Evolutionary conservation across 1,140 invertebrate species (phyloP), one percentile per base, ranked within the genome.

Genomic region (Drosophila paulistorum): DNA sequence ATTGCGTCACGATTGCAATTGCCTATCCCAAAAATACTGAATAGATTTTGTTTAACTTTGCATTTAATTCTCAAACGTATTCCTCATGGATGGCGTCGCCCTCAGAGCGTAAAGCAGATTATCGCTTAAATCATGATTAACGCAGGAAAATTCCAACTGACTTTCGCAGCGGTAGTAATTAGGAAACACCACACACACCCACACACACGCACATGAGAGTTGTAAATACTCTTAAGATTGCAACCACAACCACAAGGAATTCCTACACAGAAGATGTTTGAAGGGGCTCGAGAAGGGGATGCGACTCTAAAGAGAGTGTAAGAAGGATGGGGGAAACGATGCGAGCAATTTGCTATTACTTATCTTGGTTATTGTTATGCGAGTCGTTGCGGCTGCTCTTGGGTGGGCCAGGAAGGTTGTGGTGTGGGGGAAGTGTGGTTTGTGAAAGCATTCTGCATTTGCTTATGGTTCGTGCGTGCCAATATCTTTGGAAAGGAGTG

Each of bases 101-200:
- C 23, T 30, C 6, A 30, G 23, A 64, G 68, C 66, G 58, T 71
- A 55, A 54, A 67, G 48, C 35, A 66, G 81, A 83, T 84, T 80
- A 84, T 65, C 81, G 81, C 73, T 85, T 77, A 77, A 84, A 84
- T 84, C 81, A 84, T 84, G 81, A 84, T 84, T 84, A 80, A 77
- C 81, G 62, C 76, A 77, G 68, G 45, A 26, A 45, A 70, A 61
- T 35, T 41, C 64, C 59, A n/a, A 64, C 37, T 76, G 51, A 68
- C 65, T 76, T 72, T 64, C 55, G 11, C 10, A 63, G 73, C 71
- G 71, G 77, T 67, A 77, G 81, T 84, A 84, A 84, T 84, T 85
- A 84, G 77, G 68, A 80, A 67, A 60, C 71, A 77, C 77, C 74
- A 67, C 41, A 54, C 64, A 65, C 61, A 48, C 57, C 58, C 14